Percentiles rank a stretch among this genome's conserved stretches.
These are phyloP conservation scores for Amphiprion percula DNA, from an alignment of 2,113 vertebrate species.

Conservation along the genomic window DNA sequence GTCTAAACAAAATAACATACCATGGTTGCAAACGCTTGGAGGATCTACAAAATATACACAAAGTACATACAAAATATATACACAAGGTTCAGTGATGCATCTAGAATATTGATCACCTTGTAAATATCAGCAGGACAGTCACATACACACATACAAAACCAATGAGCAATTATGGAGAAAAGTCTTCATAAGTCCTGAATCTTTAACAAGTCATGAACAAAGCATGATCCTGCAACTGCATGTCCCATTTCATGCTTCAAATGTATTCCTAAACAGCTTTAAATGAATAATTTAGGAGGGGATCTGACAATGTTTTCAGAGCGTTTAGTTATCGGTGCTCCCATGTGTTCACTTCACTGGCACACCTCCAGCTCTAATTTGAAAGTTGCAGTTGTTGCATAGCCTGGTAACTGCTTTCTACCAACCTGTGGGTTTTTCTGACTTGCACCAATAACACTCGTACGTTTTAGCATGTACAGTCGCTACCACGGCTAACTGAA, in stretches of 20 bases:
- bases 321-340: too few relatives aligned
- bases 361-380: neutral
- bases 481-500: neutral
- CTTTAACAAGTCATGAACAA: neutral
- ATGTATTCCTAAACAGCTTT: neutral
- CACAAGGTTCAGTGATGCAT: too few relatives aligned
- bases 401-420: neutral
- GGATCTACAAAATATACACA: too few relatives aligned
- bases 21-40: too few relatives aligned
- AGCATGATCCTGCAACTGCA: neutral
- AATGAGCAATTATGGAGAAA: neutral
- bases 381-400: neutral
- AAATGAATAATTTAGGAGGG: neutral
- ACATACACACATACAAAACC: neutral
- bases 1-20: too few relatives aligned
- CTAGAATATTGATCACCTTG: too few relatives aligned
- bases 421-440: neutral
- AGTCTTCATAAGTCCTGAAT: too few relatives aligned
- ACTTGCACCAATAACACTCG: neutral
- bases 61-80: too few relatives aligned
- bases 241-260: neutral
- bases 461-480: neutral
- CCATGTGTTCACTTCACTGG: constrained; percentile 1
- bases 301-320: too few relatives aligned
- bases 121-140: too few relatives aligned